phyloP scores from a whole-genome alignment of 2,888 invertebrate genomes.

The Eilema griseolum region DNA sequence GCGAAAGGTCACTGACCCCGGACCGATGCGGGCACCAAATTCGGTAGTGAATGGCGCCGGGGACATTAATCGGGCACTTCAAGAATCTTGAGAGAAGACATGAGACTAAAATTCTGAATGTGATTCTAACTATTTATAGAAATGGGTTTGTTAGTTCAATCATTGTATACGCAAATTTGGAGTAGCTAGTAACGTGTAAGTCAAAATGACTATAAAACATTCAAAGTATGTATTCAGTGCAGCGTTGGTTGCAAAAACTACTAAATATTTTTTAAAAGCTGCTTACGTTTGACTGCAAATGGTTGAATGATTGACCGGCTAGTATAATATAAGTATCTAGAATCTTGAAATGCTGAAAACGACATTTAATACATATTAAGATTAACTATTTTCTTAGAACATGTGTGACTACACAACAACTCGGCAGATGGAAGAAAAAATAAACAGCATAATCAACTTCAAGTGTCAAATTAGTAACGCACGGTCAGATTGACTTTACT shows the following conservation, averaged over 20 bases:
- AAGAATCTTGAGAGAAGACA: conserved; percentile 55
- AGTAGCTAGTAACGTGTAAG: not conserved
- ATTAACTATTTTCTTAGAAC: not conserved
- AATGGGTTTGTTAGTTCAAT: conserved; percentile 6
- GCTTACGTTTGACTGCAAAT: too few species aligned
- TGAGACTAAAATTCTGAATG: conserved; percentile 49
- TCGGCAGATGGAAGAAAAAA: conserved; percentile 11
- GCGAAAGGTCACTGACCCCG: conserved; percentile 71
- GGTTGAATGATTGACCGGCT: too few species aligned
- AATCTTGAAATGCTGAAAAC: not conserved
- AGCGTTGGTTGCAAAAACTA: too few species aligned
- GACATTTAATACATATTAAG: too few species aligned
- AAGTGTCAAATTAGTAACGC: conserved; percentile 39
- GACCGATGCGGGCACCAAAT: conserved; percentile 77
- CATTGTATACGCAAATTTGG: not conserved
- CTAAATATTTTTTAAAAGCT: too few species aligned
- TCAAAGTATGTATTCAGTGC: too few species aligned
- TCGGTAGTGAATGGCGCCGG: conserved; percentile 70
- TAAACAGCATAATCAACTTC: conserved; percentile 13
- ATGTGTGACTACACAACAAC: too few species aligned
- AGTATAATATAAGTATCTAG: too few species aligned
- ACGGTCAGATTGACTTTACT: conserved; percentile 26
- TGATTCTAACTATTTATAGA: conserved; percentile 28
- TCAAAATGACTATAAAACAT: not conserved
- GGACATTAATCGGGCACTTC: conserved; percentile 78